phyloP scores from a whole-genome alignment of 2,888 invertebrate species.

The Sipha maydis region DNA sequence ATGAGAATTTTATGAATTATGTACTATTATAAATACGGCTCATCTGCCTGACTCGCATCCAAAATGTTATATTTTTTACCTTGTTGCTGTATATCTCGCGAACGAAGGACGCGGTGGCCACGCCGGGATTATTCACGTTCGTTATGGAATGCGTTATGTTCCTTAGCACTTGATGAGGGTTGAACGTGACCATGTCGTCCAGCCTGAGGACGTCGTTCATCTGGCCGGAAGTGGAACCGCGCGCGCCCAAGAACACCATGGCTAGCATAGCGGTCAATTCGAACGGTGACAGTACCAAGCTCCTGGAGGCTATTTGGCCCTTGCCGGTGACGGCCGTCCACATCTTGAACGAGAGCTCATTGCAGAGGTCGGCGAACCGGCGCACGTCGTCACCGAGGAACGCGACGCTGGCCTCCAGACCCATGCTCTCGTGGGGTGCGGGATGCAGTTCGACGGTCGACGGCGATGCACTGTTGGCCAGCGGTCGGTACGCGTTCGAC shows the following conservation, averaged over 20 bases:
- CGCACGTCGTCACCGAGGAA: slow-evolving; percentile 79
- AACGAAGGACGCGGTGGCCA: slow-evolving; percentile 83
- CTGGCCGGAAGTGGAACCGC: slow-evolving; percentile 87
- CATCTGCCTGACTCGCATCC: no score
- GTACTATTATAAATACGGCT: no score
- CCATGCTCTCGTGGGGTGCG: slow-evolving; percentile 73
- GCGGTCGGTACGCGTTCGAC: slow-evolving; percentile 64
- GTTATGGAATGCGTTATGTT: slow-evolving; percentile 84
- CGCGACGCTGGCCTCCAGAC: slow-evolving; percentile 80
- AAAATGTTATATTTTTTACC: slow-evolving; percentile 65
- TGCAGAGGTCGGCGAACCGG: slow-evolving; percentile 83
- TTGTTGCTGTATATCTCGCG: slow-evolving; percentile 86
- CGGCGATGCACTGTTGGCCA: slow-evolving; percentile 64
- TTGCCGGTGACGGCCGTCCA: slow-evolving; percentile 78
- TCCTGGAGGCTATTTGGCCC: slow-evolving; percentile 74
- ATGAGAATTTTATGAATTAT: no score
- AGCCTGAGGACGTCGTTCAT: slow-evolving; percentile 87
- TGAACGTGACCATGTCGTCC: slow-evolving; percentile 90
- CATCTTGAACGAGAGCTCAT: slow-evolving; percentile 85
- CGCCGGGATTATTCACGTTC: slow-evolving; percentile 74
- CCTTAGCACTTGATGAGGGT: slow-evolving; percentile 86
- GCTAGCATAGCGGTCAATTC: slow-evolving; percentile 87
- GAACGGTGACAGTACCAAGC: slow-evolving; percentile 84
- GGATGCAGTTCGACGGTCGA: slow-evolving; percentile 70
- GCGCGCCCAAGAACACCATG: slow-evolving; percentile 88